These are phyloP conservation scores for Sinopyrophorus schimmeli DNA, from an alignment of 2,888 invertebrate genomes.

Conservation along the genomic window DNA sequence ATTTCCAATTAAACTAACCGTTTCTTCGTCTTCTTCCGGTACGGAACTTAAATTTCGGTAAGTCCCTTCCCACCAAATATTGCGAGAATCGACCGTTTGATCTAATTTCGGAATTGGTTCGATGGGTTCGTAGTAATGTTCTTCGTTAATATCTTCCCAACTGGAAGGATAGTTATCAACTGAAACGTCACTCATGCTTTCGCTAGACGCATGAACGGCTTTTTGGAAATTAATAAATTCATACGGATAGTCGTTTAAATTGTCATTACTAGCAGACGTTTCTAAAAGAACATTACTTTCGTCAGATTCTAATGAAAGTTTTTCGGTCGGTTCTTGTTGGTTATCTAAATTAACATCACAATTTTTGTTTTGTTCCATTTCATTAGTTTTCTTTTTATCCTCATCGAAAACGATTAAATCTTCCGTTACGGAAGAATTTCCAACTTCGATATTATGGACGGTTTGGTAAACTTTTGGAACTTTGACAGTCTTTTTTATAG, in stretches of 20 bases:
- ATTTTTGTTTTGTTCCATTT: background rate
- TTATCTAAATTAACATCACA: conserved; percentile 29
- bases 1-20: conserved; percentile 44
- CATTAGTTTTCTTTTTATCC: background rate
- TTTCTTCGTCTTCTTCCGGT: conserved; percentile 55
- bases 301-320: conserved; percentile 35
- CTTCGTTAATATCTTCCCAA: conserved; percentile 37
- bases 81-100: conserved; percentile 37
- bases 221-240: conserved; percentile 37
- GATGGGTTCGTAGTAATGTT: conserved; percentile 49
- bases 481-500: conserved; percentile 48
- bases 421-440: conserved; percentile 20
- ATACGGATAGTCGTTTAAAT: conserved; percentile 34
- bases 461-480: conserved; percentile 48
- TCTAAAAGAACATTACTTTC: conserved; percentile 39
- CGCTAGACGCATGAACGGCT: conserved; percentile 44
- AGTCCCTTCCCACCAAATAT: conserved; percentile 55
- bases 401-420: conserved; percentile 11
- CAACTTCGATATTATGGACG: conserved; percentile 45
- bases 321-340: conserved; percentile 37
- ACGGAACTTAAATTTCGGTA: conserved; percentile 54
- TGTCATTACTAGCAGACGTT: conserved; percentile 35
- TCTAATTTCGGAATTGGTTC: conserved; percentile 31
- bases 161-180: conserved; percentile 37
- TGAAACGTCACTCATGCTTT: conserved; percentile 44